Percentiles rank a stretch among this genome's conserved stretches.
These are phyloP conservation scores for Athene cunicularia DNA, from an alignment of 2,113 vertebrate species.

Conservation along the genomic window DNA sequence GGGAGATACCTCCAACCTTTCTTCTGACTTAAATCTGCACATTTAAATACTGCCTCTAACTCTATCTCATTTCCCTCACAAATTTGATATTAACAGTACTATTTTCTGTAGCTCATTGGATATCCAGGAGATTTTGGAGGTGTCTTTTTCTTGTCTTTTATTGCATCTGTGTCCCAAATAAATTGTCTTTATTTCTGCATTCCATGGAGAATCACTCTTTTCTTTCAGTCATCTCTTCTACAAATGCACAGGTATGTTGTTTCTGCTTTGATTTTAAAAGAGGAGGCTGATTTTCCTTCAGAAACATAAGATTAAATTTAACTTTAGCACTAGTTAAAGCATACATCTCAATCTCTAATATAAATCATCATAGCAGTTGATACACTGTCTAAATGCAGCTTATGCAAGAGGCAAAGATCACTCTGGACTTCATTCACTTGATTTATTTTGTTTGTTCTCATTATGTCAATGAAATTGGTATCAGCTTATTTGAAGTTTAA, in stretches of 20 bases:
- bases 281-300: neutral
- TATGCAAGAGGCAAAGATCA: conserved; percentile 12
- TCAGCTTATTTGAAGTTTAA: conserved; percentile 27
- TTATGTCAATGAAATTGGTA: conserved; percentile 56
- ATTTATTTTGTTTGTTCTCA: conserved; percentile 49
- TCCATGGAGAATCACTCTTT: neutral
- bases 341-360: neutral
- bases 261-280: neutral
- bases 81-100: neutral
- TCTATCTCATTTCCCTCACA: neutral
- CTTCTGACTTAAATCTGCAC: neutral
- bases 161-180: neutral
- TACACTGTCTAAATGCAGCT: conserved; percentile 32
- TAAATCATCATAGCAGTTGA: conserved; percentile 30
- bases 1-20: neutral
- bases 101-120: neutral
- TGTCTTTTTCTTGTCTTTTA: neutral
- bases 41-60: neutral
- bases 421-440: conserved; percentile 23
- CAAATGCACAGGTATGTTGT: neutral
- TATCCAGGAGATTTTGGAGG: neutral
- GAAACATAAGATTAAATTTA: conserved; percentile 2
- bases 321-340: conserved; percentile 1
- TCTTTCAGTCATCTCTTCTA: neutral
- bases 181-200: neutral